phyloP scores from a whole-genome alignment of 2,113 vertebrate species.

The Charadrius vociferus region DNA sequence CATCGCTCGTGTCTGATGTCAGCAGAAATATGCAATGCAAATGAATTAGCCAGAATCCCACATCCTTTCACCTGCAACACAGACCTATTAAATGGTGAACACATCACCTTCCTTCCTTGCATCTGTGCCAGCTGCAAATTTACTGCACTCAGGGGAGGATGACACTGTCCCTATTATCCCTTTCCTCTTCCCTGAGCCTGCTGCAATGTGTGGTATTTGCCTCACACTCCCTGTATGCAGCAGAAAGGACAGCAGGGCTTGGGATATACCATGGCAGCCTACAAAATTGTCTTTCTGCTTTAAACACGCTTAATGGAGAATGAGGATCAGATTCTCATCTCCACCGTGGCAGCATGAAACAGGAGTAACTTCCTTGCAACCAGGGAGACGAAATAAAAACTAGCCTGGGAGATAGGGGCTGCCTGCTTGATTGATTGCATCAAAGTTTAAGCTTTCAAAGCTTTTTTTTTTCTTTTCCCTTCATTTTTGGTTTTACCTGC shows the following conservation, averaged over 20 bases:
- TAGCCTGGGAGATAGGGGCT: not conserved
- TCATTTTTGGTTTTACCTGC: not conserved
- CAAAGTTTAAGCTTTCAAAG: no score
- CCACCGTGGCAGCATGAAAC: no score
- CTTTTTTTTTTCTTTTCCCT: not conserved
- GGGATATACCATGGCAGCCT: not conserved
- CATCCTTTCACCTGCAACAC: not conserved
- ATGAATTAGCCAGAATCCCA: not conserved
- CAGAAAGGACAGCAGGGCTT: not conserved
- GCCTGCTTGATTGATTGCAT: no score
- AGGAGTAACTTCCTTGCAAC: no score
- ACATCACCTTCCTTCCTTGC: not conserved
- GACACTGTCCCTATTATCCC: not conserved
- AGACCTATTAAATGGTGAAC: not conserved
- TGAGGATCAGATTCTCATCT: not conserved
- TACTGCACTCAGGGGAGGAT: accelerated
- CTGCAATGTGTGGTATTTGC: accelerated
- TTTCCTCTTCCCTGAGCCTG: not conserved
- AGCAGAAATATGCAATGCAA: not conserved
- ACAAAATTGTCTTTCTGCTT: not conserved
- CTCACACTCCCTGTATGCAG: not conserved
- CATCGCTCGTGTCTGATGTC: no score
- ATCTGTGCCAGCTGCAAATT: accelerated
- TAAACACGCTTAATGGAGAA: not conserved
- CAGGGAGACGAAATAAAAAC: no score